Evolutionary conservation across 2,888 invertebrate genomes (phyloP).

Genomic region (Orthosia gothica): DNA sequence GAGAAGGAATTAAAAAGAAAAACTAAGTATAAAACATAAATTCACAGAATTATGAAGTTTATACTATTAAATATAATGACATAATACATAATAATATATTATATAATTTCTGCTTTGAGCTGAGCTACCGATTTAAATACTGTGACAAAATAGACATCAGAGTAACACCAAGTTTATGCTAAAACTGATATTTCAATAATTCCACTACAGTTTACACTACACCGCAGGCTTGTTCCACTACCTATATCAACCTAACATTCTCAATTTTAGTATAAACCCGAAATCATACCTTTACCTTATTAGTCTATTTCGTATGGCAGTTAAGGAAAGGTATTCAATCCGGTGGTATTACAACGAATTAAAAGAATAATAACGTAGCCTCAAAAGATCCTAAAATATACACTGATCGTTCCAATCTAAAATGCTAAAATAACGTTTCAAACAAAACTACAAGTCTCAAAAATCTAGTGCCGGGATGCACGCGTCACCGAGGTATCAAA

Average conservation of each 20-base stretch:
- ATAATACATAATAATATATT: slow-evolving; percentile 55
- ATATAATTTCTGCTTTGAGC: slow-evolving; percentile 64
- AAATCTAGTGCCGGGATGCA: slow-evolving; percentile 59
- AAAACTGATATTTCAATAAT: slow-evolving; percentile 48
- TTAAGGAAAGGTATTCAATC: slow-evolving; percentile 63
- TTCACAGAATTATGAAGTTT: slow-evolving; percentile 63
- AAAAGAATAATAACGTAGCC: slow-evolving; percentile 72
- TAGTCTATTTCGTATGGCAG: slow-evolving; percentile 68
- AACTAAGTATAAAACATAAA: slow-evolving; percentile 66
- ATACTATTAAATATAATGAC: slow-evolving; percentile 53
- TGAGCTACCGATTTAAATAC: slow-evolving; percentile 61
- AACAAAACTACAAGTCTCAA: slow-evolving; percentile 67
- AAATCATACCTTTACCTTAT: slow-evolving; percentile 61
- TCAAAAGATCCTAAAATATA: slow-evolving; percentile 73
- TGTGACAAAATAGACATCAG: slow-evolving; percentile 50
- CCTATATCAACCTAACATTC: slow-evolving; percentile 27
- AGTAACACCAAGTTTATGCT: slow-evolving; percentile 55
- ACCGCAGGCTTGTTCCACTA: slow-evolving; percentile 22
- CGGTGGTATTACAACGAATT: slow-evolving; percentile 68
- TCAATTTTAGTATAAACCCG: slow-evolving; percentile 60
- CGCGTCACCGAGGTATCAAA: slow-evolving; percentile 60
- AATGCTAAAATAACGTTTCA: slow-evolving; percentile 66
- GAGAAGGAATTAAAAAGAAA: slow-evolving; percentile 58
- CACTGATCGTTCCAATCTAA: slow-evolving; percentile 69
- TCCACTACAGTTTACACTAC: slow-evolving; percentile 35